A percentile compares a stretch with the other conserved stretches of the same genome.
These are phyloP conservation scores for Panthera leo DNA, from an alignment of 2,113 vertebrate genomes.

Conservation along the genomic window DNA sequence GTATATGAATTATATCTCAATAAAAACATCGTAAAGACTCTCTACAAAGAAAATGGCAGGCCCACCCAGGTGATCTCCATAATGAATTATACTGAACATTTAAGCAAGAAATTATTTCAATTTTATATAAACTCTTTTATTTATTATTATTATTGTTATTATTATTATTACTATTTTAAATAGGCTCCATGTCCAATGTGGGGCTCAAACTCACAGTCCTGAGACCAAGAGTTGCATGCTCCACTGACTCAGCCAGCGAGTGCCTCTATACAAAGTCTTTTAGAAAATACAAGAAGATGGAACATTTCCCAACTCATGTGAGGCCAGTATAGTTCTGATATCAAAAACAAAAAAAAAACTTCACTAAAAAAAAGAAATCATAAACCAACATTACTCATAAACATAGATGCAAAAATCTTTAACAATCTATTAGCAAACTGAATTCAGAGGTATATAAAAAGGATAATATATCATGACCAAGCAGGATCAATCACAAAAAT, in stretches of 20 bases:
- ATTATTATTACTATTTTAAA: too few species aligned
- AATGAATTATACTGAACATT: background rate
- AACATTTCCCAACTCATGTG: background rate
- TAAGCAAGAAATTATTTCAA: background rate
- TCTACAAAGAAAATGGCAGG: background rate
- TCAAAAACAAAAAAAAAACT: constrained; percentile 22
- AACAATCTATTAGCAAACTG: background rate
- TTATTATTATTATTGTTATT: too few species aligned
- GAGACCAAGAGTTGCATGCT: too few species aligned
- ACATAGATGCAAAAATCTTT: background rate
- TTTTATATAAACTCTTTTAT: background rate
- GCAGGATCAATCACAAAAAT: background rate
- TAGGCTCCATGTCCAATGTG: too few species aligned
- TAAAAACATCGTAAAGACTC: background rate
- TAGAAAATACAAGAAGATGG: background rate
- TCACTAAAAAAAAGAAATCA: background rate
- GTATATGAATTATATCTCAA: background rate
- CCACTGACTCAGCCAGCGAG: too few species aligned
- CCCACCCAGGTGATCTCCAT: background rate
- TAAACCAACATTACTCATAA: background rate
- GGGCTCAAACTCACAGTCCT: too few species aligned
- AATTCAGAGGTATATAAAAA: background rate
- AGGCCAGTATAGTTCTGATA: background rate
- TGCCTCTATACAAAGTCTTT: background rate
- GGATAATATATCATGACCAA: background rate